These are phyloP conservation scores for Dinoponera quadriceps DNA, from an alignment of 1,140 invertebrate genomes.

Conservation along the genomic window DNA sequence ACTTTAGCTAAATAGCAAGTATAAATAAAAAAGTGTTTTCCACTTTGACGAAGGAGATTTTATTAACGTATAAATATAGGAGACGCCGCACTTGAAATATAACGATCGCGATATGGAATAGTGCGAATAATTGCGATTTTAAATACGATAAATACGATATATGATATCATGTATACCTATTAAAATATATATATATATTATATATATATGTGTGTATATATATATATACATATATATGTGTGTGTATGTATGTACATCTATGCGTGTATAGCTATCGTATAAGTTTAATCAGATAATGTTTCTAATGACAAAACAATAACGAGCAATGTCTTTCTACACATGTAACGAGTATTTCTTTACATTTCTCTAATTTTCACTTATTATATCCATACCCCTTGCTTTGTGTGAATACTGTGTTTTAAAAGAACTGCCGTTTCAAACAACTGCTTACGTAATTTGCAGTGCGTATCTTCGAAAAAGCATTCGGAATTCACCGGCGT, in stretches of 20 bases:
- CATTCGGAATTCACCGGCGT: not conserved
- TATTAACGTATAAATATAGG: constrained; percentile 26
- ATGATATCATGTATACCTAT: constrained; percentile 42
- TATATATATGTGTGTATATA: constrained; percentile 57
- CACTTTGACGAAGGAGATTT: constrained; percentile 34
- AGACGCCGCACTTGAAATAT: constrained; percentile 34
- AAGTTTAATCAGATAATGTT: constrained; percentile 70
- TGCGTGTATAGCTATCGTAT: constrained; percentile 67
- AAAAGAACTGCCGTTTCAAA: not conserved
- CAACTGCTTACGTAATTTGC: not conserved
- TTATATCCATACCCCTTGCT: not conserved
- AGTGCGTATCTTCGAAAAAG: not conserved
- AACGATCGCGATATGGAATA: constrained; percentile 41
- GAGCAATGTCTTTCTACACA: constrained; percentile 68
- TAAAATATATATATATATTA: constrained; percentile 59
- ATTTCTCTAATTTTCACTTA: not conserved
- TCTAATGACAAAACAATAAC: constrained; percentile 70
- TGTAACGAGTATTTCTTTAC: constrained; percentile 40
- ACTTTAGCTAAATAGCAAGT: constrained; percentile 51
- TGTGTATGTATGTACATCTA: constrained; percentile 67
- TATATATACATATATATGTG: constrained; percentile 55
- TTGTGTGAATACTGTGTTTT: not conserved
- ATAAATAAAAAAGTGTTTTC: constrained; percentile 54
- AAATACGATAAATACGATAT: constrained; percentile 58
- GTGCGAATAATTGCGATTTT: constrained; percentile 57